Evolutionary conservation across 1,140 invertebrate genomes (phyloP), one percentile per base, ranked within the genome.

Genomic region (Pogonomyrmex barbatus): DNA sequence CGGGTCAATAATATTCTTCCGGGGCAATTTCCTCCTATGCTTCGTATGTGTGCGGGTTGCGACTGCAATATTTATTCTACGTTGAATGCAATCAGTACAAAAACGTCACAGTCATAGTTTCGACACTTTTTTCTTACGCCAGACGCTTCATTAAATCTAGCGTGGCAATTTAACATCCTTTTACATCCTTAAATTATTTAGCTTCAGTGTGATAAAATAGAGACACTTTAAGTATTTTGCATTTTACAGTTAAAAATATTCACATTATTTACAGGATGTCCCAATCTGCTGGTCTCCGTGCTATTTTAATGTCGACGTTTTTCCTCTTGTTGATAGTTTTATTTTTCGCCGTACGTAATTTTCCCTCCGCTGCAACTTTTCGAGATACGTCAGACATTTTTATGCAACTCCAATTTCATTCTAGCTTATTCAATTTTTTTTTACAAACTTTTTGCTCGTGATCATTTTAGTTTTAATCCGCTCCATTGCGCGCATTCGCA

Each of bases 391-490:
- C 30, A 68, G 62, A 68, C 78, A 58, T 71, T 82, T 82, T 82
- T 82, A 81, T 70, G 8, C 17, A 14, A 17, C 50, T 42, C 9
- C 65, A 81, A 70, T 83, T 60, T 50, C 30, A 60, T 17, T 75
- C 17, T 42, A 24, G 42, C 39, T 60, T 58, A 82, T 82, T 47
- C 42, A 47, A 73, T 50, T 52, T 56, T 76, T 58, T 76, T 82
- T 58, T 36, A 36, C 17, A 58, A 58, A 82, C 45, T 62, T 50
- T 83, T 83, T 39, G 8, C 52, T 24, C 17, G 36, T 54, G 14
- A 56, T 70, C 50, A 71, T 63, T 60, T 75, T 70, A 24, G 33
- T 54, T 83, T 83, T 83, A 75, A 75, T 75, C 68, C 68, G n/a
- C 47, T 42, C 62, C 62, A 45, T 79, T 60, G 68, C 30, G 42